These are phyloP conservation scores for Eurosta solidaginis DNA, from an alignment of 1,140 invertebrate species.

Conservation along the genomic window DNA sequence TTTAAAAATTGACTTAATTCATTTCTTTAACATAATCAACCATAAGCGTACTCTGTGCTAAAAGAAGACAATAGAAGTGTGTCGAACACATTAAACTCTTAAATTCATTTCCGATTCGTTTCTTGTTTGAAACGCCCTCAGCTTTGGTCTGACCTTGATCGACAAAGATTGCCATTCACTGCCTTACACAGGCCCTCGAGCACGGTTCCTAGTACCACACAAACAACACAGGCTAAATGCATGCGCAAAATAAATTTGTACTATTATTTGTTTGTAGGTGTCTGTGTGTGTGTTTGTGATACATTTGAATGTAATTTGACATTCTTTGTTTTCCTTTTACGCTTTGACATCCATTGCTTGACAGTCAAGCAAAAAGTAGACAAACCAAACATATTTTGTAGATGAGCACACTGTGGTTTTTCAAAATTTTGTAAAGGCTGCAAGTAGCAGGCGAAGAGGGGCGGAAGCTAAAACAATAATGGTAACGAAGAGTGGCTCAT, in stretches of 20 bases:
- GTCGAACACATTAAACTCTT: background rate
- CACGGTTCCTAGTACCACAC: background rate
- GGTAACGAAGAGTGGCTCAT: no score
- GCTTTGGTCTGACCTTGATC: constrained; percentile 6
- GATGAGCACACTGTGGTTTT: background rate
- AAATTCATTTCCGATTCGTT: background rate
- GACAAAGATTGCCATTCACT: constrained; percentile 14
- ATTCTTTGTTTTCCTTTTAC: constrained; percentile 26
- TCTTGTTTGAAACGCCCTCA: background rate
- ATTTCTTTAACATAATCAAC: no score
- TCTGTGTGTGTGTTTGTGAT: background rate
- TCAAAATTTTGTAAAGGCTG: background rate
- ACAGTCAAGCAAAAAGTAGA: constrained; percentile 4
- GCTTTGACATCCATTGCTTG: background rate
- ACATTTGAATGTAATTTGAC: constrained; percentile 23
- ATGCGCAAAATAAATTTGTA: no score
- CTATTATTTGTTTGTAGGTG: background rate
- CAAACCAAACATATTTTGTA: background rate
- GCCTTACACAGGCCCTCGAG: background rate
- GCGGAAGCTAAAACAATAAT: background rate
- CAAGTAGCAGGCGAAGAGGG: background rate
- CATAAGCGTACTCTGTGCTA: no score
- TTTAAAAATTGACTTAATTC: background rate
- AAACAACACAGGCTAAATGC: background rate
- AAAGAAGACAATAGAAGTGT: background rate